phyloP scores from a whole-genome alignment of 64 coral and sea anemone species.

The Dendrophyllia cribrosa region DNA sequence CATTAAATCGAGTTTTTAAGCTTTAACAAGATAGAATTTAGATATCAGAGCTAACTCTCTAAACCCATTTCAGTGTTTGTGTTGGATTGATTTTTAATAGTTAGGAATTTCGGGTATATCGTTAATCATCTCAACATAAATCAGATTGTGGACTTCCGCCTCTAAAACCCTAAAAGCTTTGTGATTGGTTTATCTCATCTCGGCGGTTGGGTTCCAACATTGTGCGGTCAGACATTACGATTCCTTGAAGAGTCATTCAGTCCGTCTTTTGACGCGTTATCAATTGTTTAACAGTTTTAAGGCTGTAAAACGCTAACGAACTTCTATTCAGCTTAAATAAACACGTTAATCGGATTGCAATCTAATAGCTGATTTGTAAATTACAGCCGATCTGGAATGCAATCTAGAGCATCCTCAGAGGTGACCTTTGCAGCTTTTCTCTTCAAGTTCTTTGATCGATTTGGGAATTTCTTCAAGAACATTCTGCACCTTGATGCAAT shows the following conservation, averaged over 20 bases:
- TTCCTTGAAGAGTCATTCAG: background rate
- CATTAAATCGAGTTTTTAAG: no score
- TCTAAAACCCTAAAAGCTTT: background rate
- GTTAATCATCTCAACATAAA: background rate
- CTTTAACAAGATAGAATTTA: background rate
- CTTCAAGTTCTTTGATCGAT: no score
- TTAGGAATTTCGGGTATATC: conserved; percentile 2
- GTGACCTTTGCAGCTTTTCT: background rate
- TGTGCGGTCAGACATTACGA: background rate
- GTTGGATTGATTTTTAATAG: background rate
- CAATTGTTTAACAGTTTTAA: background rate
- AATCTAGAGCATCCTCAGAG: background rate
- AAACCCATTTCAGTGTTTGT: background rate
- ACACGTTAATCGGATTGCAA: conserved; percentile 41
- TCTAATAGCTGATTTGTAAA: background rate
- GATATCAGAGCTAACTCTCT: background rate
- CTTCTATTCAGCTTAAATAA: conserved; percentile 20
- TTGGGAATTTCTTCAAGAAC: no score
- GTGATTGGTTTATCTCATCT: conserved; percentile 6
- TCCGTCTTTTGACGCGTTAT: background rate
- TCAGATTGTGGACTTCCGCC: background rate
- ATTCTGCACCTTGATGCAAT: no score
- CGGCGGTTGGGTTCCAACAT: background rate
- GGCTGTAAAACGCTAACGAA: background rate
- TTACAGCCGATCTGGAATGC: background rate